Base-by-base conservation (phyloP, 2,797 vertebrate genomes). In the Microcaecilia unicolor region DNA sequence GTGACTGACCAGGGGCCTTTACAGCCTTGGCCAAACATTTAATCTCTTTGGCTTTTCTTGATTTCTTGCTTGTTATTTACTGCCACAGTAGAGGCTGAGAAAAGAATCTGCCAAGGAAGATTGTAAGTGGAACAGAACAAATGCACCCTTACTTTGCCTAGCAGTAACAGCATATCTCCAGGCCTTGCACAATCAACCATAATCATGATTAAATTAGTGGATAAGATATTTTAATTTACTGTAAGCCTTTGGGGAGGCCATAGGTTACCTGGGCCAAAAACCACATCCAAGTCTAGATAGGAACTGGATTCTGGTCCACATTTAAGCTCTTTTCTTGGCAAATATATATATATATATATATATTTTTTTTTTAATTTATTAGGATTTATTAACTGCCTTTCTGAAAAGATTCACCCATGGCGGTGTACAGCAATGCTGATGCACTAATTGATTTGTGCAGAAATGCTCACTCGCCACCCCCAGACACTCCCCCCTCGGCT, bases 161-260 rank as follows among this genome's bases (percentile, higher is more conserved):
- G n/a, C n/a, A n/a, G 28, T 31, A 0, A 15, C 23, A 45, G 26
- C 27, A 34, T 25, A 48, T 51, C 44, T 44, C 41, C 42, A 60
- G 55, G 44, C 41, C 25, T 52, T 54, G 40, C 45, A 45, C 1
- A 51, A 45, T 34, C 41, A 49, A n/a, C n/a, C 55, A 59, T 51
- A 61, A 64, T 36, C 51, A 51, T 4, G 4, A 34, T 14, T 56
- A 42, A 67, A 45, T 52, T 61, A 60, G 2, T 36, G 26, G n/a
- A n/a, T 34, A 32, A 5, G 26, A 21, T 31, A 15, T 32, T 51
- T 55, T 36, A 38, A 50, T 43, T 54, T 29, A 46, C 25, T 28
- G 30, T 24, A 47, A 51, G 31, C 34, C 46, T 38, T 27, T n/a
- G n/a, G n/a, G n/a, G n/a, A n/a, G n/a, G n/a, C n/a, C n/a, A n/a